Evolutionary conservation across 2,797 vertebrate species (phyloP), one percentile per base, ranked within the genome.

Genomic region (Lepidocolaptes lacrymiger): DNA sequence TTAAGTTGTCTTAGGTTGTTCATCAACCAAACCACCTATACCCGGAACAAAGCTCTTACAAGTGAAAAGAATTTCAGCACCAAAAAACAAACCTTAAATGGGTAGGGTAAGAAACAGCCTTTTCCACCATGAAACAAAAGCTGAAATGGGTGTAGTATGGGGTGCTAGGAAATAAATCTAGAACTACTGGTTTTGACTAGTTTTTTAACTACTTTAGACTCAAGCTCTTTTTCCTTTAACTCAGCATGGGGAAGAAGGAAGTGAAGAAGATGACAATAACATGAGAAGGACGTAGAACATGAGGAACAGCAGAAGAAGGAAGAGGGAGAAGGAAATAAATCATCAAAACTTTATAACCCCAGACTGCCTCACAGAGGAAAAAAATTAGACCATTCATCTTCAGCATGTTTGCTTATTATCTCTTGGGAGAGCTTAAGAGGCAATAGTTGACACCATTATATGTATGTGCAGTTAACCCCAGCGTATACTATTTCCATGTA

Each of bases 321-420:
- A 85, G 68, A 48, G 3, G 14, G 30, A 91, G 54, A 55, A 90
- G 32, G 82, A 95, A 93, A 84, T 94, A 96, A 96, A 96, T 96
- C 76, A 92, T 69, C 26, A 66, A 43, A 96, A 95, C 76, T 94
- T 93, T 92, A 96, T 82, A 96, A 76, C 41, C 55, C 76, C 48
- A 30, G 41, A 71, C 19, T 74, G 55, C 77, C 59, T 94, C 83
- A 91, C 32, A 73, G 41, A 88, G 66, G 11, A 28, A 82, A 93
- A 91, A 94, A 84, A 46, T 63, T 3, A 84, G 23, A 91, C 55
- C 52, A 67, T 79, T 90, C 6, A 0, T 91, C 88, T 94, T 88
- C 67, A 76, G 59, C 28, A 37, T 88, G 76, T 96, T 93, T 97
- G 63, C 51, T 88, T 96, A 93, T 86, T 76, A 75, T 73, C 91